A percentile compares a stretch with the other conserved stretches of the same genome.
These are phyloP conservation scores for Ochotona princeps DNA, from an alignment of 2,113 vertebrate genomes.

Conservation along the genomic window DNA sequence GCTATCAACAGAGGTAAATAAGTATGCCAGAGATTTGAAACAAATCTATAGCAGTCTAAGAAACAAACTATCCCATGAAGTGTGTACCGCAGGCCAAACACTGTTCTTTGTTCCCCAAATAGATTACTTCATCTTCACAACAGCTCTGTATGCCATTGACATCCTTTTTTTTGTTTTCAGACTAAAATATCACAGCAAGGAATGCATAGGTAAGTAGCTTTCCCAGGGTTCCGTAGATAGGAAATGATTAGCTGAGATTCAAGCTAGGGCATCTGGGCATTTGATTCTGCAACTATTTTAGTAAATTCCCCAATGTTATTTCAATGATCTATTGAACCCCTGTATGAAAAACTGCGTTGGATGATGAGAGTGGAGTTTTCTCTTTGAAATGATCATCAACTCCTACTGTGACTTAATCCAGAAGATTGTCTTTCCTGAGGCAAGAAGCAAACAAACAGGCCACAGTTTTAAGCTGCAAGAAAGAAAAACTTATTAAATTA, in stretches of 20 bases:
- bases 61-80: neutral
- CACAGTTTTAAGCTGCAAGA: neutral
- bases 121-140: neutral
- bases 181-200: neutral
- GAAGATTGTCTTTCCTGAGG: neutral
- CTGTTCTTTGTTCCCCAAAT: neutral
- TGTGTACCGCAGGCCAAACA: neutral
- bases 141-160: neutral
- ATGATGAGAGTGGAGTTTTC: neutral
- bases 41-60: neutral
- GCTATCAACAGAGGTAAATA: neutral
- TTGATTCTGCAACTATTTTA: neutral
- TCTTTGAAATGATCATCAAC: slow-evolving; percentile 7
- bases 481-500: too few species aligned
- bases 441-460: neutral
- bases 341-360: neutral
- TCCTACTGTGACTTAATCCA: neutral
- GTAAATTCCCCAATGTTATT: neutral
- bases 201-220: neutral
- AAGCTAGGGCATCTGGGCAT: neutral
- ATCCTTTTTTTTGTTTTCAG: neutral
- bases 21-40: neutral
- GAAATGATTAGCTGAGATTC: neutral
- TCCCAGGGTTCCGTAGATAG: neutral
- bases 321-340: neutral